Evolutionary conservation across 2,888 invertebrate genomes (phyloP).

Genomic region (Anorthoa munda): DNA sequence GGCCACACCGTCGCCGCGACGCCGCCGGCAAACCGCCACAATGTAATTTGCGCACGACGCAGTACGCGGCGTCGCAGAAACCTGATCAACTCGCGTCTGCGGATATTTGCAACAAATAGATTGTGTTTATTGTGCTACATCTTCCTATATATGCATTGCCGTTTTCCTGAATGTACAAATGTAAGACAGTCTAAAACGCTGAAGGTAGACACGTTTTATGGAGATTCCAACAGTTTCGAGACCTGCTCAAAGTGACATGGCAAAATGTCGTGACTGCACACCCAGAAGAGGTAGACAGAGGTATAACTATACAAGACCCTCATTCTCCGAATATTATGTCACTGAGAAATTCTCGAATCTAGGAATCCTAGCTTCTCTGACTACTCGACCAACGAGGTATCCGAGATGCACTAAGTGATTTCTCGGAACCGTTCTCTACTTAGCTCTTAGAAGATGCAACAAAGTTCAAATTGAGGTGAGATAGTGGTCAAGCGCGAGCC

Average conservation of each 20-base stretch:
- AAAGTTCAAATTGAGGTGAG: conserved; percentile 5
- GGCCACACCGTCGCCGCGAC: conserved; percentile 1
- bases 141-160: not conserved
- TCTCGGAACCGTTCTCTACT: too few species aligned
- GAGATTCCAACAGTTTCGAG: not conserved
- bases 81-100: conserved; percentile 29
- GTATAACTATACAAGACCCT: not conserved
- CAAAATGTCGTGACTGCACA: too few species aligned
- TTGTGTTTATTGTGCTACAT: not conserved
- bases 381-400: not conserved
- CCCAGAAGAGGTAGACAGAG: not conserved
- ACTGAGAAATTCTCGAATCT: not conserved
- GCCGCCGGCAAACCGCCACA: conserved; percentile 23
- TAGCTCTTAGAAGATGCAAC: not conserved
- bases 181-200: not conserved
- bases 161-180: not conserved
- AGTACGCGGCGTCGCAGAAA: conserved; percentile 4
- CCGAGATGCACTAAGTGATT: not conserved
- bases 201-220: not conserved
- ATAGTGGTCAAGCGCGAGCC: too few species aligned
- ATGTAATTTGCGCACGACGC: conserved; percentile 44
- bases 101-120: conserved; percentile 30
- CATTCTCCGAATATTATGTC: not conserved
- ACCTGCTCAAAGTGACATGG: not conserved
- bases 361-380: too few species aligned